Percentiles rank a stretch among this genome's conserved stretches.
These are phyloP conservation scores for Lepidurus arcticus DNA, from an alignment of 1,140 invertebrate species.

Conservation along the genomic window DNA sequence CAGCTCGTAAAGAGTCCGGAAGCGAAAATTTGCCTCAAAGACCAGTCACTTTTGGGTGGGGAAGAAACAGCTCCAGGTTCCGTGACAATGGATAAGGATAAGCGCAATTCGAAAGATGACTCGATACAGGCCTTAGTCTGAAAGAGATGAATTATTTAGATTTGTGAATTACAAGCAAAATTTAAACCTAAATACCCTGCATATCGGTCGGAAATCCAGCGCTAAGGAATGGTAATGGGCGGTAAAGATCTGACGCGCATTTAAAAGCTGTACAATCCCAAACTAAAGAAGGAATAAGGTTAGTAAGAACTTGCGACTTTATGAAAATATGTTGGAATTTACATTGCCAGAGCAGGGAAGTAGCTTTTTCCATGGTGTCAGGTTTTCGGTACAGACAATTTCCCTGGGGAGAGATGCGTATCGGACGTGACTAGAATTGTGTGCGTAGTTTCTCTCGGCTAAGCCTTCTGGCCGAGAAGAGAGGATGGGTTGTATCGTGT, in stretches of 20 bases:
- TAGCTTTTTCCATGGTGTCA: slow-evolving; percentile 96
- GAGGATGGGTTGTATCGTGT: slow-evolving; percentile 75
- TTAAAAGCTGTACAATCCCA: slow-evolving; percentile 80
- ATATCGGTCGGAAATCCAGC: slow-evolving; percentile 75
- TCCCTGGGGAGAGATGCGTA: slow-evolving; percentile 88
- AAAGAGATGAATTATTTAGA: slow-evolving; percentile 27
- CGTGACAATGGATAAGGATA: slow-evolving; percentile 79
- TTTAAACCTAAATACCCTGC: slow-evolving; percentile 49
- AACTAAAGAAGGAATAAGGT: slow-evolving; percentile 45
- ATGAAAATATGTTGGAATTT: slow-evolving; percentile 31
- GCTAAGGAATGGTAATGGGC: slow-evolving; percentile 88
- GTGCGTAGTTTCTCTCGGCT: slow-evolving; percentile 44
- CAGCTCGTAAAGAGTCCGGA: slow-evolving; percentile 70
- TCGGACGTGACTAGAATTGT: slow-evolving; percentile 56
- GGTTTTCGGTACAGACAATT: slow-evolving; percentile 96
- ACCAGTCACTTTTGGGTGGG: slow-evolving; percentile 63
- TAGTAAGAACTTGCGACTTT: neutral
- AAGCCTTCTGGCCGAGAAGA: slow-evolving; percentile 71
- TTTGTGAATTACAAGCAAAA: neutral
- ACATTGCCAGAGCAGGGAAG: slow-evolving; percentile 82
- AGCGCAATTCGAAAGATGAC: slow-evolving; percentile 66
- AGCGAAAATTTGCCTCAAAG: slow-evolving; percentile 77
- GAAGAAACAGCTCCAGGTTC: slow-evolving; percentile 50
- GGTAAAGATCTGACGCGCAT: slow-evolving; percentile 84
- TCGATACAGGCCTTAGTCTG: slow-evolving; percentile 55